Conservation (phyloP, 2,797 vertebrate genomes). For the Etheostoma perlongum region DNA sequence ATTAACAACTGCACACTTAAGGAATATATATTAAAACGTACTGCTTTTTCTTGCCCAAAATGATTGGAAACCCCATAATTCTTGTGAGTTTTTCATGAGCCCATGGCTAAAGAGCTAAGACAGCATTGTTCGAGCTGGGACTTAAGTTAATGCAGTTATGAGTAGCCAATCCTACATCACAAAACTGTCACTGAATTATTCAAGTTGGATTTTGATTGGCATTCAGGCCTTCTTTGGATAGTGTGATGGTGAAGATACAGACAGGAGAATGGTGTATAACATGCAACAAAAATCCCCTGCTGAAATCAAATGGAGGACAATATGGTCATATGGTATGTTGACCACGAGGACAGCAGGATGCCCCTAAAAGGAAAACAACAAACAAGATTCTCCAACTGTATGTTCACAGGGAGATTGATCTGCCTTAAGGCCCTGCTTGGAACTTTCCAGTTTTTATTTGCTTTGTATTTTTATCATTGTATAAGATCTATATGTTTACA, state of each 20-base stretch:
- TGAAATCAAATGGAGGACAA: neutral
- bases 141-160: slow-evolving; percentile 5
- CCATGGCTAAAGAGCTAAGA: neutral
- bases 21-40: neutral
- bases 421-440: neutral
- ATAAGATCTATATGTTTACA: neutral
- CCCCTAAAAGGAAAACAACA: neutral
- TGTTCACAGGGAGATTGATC: neutral
- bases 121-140: slow-evolving; percentile 1
- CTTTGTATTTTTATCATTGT: neutral
- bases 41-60: slow-evolving; percentile 1
- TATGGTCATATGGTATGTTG: slow-evolving; percentile 1
- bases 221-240: neutral
- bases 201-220: neutral
- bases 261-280: neutral
- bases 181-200: neutral
- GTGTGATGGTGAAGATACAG: slow-evolving; percentile 5
- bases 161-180: neutral
- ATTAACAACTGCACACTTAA: slow-evolving; percentile 20
- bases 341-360: neutral
- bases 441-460: neutral
- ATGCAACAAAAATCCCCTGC: neutral
- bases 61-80: slow-evolving; percentile 8
- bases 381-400: no score
- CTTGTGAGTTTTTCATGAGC: neutral